Evolutionary conservation across 2,113 vertebrate species (phyloP).

Genomic region (Myrmophylax atrothorax): DNA sequence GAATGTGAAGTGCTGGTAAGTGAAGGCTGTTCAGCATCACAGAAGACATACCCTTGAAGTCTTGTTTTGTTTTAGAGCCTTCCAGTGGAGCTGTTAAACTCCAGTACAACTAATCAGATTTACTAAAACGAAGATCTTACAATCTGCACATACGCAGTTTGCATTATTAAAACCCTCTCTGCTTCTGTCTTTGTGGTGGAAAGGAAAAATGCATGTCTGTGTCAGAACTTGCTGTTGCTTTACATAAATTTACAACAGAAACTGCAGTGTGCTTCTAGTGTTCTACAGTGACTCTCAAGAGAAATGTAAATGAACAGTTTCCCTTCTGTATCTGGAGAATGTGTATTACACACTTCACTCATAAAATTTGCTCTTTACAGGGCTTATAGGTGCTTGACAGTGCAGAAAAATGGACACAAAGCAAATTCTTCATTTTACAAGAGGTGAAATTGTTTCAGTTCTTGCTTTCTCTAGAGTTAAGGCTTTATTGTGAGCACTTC

Average conservation of each 20-base stretch:
- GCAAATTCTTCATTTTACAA: background rate
- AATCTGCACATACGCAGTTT: background rate
- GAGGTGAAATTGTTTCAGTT: background rate
- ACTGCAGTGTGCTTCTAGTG: background rate
- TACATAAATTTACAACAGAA: conserved; percentile 12
- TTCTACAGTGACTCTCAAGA: background rate
- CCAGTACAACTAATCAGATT: background rate
- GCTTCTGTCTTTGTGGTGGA: background rate
- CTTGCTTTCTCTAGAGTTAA: background rate
- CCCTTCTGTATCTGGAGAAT: background rate
- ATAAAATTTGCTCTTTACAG: background rate
- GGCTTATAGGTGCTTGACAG: background rate
- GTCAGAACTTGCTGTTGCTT: background rate
- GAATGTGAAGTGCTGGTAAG: background rate
- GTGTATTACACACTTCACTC: background rate
- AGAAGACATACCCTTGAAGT: background rate
- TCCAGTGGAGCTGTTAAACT: background rate
- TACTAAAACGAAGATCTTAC: background rate
- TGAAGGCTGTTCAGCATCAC: conserved; percentile 18
- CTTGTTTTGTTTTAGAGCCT: background rate
- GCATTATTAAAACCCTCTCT: conserved; percentile 39
- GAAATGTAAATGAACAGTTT: background rate
- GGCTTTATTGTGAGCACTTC: background rate
- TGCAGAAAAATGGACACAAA: background rate
- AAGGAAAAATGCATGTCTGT: background rate